A percentile compares a stretch with the other conserved stretches of the same genome.
These are phyloP conservation scores for Gallinago paraguaiae DNA, from an alignment of 2,113 vertebrate species.

Conservation along the genomic window DNA sequence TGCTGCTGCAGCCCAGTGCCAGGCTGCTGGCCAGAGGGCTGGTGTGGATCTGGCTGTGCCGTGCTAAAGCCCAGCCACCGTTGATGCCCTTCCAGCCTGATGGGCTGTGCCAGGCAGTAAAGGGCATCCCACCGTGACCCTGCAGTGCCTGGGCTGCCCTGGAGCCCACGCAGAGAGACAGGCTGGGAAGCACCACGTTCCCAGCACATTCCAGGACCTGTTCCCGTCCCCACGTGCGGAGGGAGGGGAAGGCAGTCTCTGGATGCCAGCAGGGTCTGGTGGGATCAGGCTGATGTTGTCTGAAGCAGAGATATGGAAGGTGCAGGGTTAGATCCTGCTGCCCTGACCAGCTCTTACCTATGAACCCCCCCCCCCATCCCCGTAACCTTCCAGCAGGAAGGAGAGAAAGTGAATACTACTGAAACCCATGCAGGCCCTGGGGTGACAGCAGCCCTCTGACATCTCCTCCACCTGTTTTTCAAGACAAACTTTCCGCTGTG, in stretches of 20 bases:
- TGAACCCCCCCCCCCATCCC: neutral
- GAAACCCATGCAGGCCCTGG: accelerated
- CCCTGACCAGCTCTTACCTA: neutral
- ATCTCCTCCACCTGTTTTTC: neutral
- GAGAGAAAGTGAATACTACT: neutral
- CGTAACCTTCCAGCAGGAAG: neutral
- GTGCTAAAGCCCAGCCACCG: accelerated
- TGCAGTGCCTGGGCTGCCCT: neutral
- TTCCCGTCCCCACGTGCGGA: accelerated
- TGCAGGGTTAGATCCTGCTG: neutral
- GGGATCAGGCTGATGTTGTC: neutral
- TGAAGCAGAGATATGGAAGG: neutral
- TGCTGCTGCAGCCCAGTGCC: neutral
- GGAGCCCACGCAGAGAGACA: neutral
- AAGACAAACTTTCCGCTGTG: neutral
- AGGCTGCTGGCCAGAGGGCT: neutral
- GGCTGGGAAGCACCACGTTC: accelerated
- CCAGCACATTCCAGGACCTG: neutral
- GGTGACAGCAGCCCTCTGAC: neutral
- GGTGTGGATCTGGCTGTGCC: neutral
- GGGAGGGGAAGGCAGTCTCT: neutral
- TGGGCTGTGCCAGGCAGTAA: neutral
- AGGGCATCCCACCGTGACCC: neutral
- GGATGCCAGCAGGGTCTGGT: neutral
- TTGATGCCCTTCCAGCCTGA: neutral